Evolutionary conservation across 92 coral and sea anemone genomes (phyloP).

Genomic region (Zoanthus solanderi): DNA sequence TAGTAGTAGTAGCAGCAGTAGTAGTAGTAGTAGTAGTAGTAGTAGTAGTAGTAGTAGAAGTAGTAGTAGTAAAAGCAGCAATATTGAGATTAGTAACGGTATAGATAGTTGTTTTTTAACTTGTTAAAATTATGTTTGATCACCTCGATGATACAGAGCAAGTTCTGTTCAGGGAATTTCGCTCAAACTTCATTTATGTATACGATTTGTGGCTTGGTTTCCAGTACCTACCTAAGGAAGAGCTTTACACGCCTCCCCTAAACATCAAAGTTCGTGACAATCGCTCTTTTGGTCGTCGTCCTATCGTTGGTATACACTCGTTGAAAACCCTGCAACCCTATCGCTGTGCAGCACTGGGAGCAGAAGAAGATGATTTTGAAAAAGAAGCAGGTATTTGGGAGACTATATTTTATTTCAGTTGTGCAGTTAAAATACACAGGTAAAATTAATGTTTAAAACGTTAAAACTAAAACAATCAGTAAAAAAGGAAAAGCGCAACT

Average conservation of each 20-base stretch:
- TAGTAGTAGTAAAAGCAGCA: background rate
- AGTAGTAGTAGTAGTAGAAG: background rate
- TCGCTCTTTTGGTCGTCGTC: slow-evolving; percentile 96
- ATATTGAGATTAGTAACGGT: background rate
- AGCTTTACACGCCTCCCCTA: slow-evolving; percentile 91
- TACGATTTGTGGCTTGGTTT: no score
- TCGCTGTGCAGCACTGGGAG: slow-evolving; percentile 74
- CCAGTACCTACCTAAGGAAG: slow-evolving; percentile 92
- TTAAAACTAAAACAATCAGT: no score
- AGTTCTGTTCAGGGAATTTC: no score
- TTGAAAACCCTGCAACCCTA: slow-evolving; percentile 76
- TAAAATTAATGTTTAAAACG: no score
- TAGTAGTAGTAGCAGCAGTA: background rate
- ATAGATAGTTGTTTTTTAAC: background rate
- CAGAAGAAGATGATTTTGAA: slow-evolving; percentile 52
- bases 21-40: background rate
- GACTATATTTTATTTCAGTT: no score
- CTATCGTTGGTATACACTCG: slow-evolving; percentile 92
- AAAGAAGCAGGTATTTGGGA: slow-evolving; percentile 54
- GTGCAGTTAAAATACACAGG: no score
- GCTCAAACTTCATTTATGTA: no score
- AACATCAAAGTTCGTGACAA: slow-evolving; percentile 97
- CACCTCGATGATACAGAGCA: no score
- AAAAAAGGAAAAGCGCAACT: no score
- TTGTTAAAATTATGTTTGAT: no score